Conservation (phyloP, 2,113 vertebrate species). For the Tursiops truncatus region DNA sequence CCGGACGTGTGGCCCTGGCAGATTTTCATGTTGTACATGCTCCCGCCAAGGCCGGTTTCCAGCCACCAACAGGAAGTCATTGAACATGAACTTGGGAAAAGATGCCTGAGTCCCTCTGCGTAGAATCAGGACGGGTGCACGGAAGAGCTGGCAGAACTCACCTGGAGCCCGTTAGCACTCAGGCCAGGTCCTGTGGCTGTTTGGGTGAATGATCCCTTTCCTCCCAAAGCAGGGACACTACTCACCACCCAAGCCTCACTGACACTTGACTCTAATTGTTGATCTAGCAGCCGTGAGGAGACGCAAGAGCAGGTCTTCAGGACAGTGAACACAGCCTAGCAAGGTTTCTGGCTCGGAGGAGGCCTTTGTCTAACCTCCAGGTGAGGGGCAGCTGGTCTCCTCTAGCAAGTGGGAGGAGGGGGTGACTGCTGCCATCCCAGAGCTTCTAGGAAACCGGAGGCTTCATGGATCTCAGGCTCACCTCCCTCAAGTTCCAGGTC, state of each 20-base stretch:
- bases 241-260: not conserved
- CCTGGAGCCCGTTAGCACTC: not conserved
- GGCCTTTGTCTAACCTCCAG: not conserved
- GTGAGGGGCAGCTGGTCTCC: too few species aligned
- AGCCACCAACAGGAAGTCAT: not conserved
- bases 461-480: not conserved
- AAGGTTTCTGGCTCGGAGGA: not conserved
- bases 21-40: not conserved
- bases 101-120: not conserved
- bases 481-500: too few species aligned
- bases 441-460: not conserved
- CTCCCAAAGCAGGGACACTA: not conserved
- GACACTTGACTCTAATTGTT: not conserved
- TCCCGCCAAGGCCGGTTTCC: not conserved
- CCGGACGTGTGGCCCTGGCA: not conserved
- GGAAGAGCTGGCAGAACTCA: not conserved
- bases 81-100: not conserved
- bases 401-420: too few species aligned
- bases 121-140: not conserved
- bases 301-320: not conserved
- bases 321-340: not conserved
- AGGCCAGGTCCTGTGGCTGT: not conserved
- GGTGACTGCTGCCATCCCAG: not conserved
- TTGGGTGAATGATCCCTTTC: not conserved
- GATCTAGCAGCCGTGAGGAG: not conserved